Conservation (phyloP, 2,113 vertebrate genomes). For the Pterophyllum scalare region DNA sequence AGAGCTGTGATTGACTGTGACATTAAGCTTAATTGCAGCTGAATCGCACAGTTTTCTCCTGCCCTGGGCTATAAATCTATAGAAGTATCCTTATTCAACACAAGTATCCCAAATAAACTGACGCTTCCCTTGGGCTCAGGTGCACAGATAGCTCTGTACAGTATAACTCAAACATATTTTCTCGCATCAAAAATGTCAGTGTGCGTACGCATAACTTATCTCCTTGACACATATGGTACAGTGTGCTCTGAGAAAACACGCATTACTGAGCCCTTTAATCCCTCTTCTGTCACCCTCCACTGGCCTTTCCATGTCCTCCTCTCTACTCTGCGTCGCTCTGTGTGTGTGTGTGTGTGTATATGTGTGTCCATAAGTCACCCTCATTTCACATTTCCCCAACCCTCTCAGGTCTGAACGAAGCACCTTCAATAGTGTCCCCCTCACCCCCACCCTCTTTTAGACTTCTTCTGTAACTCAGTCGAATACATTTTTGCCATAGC, state of each 20-base stretch:
- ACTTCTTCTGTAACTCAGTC: constrained; percentile 17
- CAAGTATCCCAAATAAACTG: not conserved
- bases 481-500: constrained; percentile 20
- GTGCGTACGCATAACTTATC: constrained; percentile 31
- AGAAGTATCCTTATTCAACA: constrained; percentile 9
- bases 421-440: constrained; percentile 27
- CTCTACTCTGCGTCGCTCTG: not conserved
- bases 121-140: not conserved
- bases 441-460: not conserved
- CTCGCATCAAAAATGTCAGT: constrained; percentile 26
- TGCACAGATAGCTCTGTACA: constrained; percentile 1
- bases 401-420: constrained; percentile 55
- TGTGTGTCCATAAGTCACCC: constrained; percentile 6
- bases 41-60: constrained; percentile 54
- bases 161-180: constrained; percentile 22
- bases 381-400: constrained; percentile 23
- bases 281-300: constrained; percentile 5
- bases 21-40: constrained; percentile 66
- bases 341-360: not conserved
- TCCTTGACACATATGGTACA: constrained; percentile 28
- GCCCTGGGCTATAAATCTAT: constrained; percentile 62
- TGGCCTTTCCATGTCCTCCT: not conserved
- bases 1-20: constrained; percentile 62
- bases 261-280: constrained; percentile 33
- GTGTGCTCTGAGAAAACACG: constrained; percentile 16